Percentiles rank a stretch among this genome's conserved stretches.
These are phyloP conservation scores for Hypercompe scribonia DNA, from an alignment of 2,888 invertebrate species.

Conservation along the genomic window DNA sequence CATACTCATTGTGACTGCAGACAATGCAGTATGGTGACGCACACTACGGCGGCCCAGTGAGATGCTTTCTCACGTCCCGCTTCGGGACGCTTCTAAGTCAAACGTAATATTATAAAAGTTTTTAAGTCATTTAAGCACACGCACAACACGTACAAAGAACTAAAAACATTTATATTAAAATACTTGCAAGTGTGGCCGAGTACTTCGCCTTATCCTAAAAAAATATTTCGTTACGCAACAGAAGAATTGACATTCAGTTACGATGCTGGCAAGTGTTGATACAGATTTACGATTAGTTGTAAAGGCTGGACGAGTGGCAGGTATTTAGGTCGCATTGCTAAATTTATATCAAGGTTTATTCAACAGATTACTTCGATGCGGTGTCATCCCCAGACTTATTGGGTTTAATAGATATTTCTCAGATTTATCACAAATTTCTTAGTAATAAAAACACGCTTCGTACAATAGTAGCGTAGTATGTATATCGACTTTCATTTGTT, in stretches of 20 bases:
- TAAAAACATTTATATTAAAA: neutral
- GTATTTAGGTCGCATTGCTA: constrained; percentile 14
- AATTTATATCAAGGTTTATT: constrained; percentile 19
- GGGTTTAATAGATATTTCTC: neutral
- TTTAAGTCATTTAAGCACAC: too few species aligned
- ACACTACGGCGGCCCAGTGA: too few species aligned
- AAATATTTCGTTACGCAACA: constrained; percentile 14
- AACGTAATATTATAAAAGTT: too few species aligned
- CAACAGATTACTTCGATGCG: constrained; percentile 13
- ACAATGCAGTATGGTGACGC: too few species aligned
- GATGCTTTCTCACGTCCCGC: too few species aligned
- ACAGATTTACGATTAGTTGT: constrained; percentile 11
- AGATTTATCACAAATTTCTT: neutral
- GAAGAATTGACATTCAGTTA: constrained; percentile 10
- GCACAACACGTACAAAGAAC: too few species aligned
- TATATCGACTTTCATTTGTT: too few species aligned
- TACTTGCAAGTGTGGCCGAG: neutral
- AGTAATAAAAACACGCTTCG: neutral
- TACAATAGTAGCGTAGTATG: neutral
- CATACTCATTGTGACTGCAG: too few species aligned
- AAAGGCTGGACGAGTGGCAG: neutral
- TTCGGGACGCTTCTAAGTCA: too few species aligned
- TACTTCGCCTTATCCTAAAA: neutral
- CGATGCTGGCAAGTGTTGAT: neutral
- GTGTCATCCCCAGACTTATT: constrained; percentile 2